Conservation (phyloP, 64 coral and sea anemone genomes). For the Porites australiensis region DNA sequence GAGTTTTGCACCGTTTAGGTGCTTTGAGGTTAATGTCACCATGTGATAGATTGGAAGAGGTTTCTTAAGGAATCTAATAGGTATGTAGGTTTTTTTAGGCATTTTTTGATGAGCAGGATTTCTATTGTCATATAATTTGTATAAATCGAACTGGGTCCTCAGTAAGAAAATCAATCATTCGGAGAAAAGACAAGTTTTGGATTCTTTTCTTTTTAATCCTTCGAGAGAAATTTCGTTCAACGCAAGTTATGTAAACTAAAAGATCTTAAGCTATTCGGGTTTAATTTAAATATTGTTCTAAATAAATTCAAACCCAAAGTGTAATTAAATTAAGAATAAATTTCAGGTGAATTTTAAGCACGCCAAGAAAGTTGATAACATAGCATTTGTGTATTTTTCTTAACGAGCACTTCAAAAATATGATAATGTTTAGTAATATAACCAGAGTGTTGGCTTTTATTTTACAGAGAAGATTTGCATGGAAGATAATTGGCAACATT, state of each 20-base stretch:
- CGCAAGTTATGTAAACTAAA: neutral
- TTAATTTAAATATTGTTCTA: neutral
- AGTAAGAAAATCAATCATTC: neutral
- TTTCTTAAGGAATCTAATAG: neutral
- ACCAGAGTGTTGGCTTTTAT: neutral
- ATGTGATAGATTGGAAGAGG: slow-evolving; percentile 4
- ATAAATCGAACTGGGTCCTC: neutral
- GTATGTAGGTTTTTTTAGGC: neutral
- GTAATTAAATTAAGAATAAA: neutral
- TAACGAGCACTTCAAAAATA: neutral
- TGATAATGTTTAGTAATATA: neutral
- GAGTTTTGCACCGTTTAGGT: slow-evolving; percentile 7
- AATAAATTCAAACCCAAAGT: neutral
- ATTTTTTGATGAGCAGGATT: neutral
- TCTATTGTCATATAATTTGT: neutral
- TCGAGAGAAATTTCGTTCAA: neutral
- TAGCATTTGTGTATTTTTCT: neutral
- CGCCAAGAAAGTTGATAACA: no score
- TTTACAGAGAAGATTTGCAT: no score
- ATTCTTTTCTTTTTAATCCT: neutral
- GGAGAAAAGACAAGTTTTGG: neutral
- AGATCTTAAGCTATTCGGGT: neutral
- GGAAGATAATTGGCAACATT: no score
- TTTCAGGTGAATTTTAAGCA: neutral
- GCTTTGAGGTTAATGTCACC: neutral